Conservation (phyloP, 1,140 invertebrate species). For the Drosophila rhopaloa region DNA sequence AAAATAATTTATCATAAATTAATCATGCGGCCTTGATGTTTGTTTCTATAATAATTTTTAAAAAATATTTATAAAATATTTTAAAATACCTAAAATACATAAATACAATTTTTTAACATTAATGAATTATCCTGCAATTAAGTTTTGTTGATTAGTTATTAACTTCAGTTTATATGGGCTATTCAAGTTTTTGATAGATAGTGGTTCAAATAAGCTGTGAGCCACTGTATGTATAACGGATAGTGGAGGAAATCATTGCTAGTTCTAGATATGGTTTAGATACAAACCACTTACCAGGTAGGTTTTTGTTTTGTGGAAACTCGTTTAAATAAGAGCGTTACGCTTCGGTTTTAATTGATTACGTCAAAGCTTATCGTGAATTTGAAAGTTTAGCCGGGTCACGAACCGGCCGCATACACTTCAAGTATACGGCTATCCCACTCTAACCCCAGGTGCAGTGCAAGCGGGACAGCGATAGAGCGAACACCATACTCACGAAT, state of each 20-base stretch:
- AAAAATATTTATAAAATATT: too few species aligned
- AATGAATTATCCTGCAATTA: too few species aligned
- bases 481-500: slow-evolving; percentile 22
- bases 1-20: too few species aligned
- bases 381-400: slow-evolving; percentile 40
- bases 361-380: not conserved
- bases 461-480: not conserved
- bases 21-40: too few species aligned
- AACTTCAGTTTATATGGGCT: too few species aligned
- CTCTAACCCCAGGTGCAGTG: slow-evolving; percentile 4
- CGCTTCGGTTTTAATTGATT: not conserved
- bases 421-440: not conserved
- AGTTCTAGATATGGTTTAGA: not conserved
- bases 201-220: too few species aligned
- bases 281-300: not conserved
- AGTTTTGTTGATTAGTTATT: too few species aligned
- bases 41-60: too few species aligned
- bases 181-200: too few species aligned
- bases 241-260: not conserved
- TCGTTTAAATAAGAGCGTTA: not conserved
- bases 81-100: too few species aligned
- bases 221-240: not conserved
- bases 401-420: slow-evolving; percentile 29
- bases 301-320: slow-evolving; percentile 2
- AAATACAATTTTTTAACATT: too few species aligned